Evolutionary conservation across 2,113 vertebrate species (phyloP).

Genomic region (Hippocampus abdominalis): DNA sequence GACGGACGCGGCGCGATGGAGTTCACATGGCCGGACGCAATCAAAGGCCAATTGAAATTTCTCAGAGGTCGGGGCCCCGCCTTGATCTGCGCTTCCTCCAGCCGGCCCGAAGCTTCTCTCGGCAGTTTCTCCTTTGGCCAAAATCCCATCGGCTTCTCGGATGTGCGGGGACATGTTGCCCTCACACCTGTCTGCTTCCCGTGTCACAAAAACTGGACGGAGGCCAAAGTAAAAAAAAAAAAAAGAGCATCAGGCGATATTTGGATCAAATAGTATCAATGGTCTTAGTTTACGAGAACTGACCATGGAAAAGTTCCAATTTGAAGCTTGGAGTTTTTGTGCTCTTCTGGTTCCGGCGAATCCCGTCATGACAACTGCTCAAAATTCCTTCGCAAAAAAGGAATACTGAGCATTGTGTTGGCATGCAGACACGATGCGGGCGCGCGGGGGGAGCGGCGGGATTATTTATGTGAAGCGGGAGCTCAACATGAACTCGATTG

Average conservation of each 20-base stretch:
- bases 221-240: no score
- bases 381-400: slow-evolving; percentile 42
- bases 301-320: neutral
- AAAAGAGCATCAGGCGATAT: no score
- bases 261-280: no score
- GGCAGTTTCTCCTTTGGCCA: neutral
- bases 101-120: slow-evolving; percentile 8
- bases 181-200: no score
- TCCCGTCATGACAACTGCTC: slow-evolving; percentile 7
- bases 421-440: slow-evolving; percentile 12
- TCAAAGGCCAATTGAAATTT: slow-evolving; percentile 71
- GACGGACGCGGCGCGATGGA: slow-evolving; percentile 43
- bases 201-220: no score
- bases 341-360: neutral
- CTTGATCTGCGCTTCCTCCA: slow-evolving; percentile 34
- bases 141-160: no score
- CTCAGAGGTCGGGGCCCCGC: slow-evolving; percentile 44
- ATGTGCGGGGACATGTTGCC: no score
- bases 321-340: neutral
- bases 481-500: slow-evolving; percentile 44
- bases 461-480: slow-evolving; percentile 56
- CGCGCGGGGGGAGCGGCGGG: slow-evolving; percentile 22
- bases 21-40: slow-evolving; percentile 58
- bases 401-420: slow-evolving; percentile 35
- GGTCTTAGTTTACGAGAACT: no score